Percentiles rank a stretch among this genome's conserved stretches.
Evolutionary conservation across 2,797 vertebrate species (phyloP).

Genomic region (Oceanodroma leucorhoa): DNA sequence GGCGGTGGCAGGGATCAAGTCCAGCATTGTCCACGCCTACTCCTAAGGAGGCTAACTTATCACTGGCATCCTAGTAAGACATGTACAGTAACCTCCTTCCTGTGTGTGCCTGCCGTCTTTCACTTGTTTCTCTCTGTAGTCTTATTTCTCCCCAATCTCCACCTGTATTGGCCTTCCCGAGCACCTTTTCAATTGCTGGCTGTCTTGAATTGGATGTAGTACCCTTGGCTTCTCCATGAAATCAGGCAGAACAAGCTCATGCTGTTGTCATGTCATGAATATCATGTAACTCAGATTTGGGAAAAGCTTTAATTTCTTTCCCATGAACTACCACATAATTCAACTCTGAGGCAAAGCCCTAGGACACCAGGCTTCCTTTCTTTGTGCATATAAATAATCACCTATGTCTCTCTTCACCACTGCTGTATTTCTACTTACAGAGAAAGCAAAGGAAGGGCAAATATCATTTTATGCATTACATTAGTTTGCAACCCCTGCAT

Average conservation of each 20-base stretch:
- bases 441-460: neutral
- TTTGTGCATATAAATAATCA: neutral
- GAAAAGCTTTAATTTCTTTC: neutral
- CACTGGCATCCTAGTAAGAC: neutral
- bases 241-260: neutral
- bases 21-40: neutral
- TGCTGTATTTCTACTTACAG: neutral
- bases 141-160: neutral
- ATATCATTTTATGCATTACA: neutral
- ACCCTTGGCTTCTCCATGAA: neutral
- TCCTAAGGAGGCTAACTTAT: neutral
- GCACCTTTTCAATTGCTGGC: neutral
- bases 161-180: neutral
- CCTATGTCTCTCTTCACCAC: neutral
- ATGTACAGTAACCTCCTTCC: accelerated
- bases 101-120: neutral
- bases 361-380: neutral
- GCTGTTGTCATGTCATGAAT: neutral
- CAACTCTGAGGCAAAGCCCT: neutral
- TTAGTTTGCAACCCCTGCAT: neutral
- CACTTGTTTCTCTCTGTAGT: neutral
- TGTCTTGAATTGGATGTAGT: neutral
- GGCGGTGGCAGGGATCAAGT: neutral
- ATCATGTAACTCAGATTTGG: neutral
- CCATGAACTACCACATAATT: neutral